Evolutionary conservation across 2,888 invertebrate species (phyloP).

Genomic region (Ganaspis brasiliensis): DNA sequence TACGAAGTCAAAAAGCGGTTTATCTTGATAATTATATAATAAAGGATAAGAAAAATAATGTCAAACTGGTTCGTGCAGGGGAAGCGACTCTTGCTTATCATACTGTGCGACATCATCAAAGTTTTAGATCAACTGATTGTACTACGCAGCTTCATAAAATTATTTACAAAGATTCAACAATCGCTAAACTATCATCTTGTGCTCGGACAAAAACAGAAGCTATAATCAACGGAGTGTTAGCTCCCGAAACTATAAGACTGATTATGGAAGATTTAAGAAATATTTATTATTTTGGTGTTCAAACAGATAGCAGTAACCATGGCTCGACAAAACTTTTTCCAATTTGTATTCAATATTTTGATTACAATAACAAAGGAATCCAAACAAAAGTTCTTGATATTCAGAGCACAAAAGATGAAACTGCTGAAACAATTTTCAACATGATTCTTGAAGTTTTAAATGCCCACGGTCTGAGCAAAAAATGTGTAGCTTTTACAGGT

Average conservation of each 20-base stretch:
- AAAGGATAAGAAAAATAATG: background rate
- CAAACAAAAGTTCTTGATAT: background rate
- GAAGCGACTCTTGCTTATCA: slow-evolving; percentile 66
- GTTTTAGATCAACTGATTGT: slow-evolving; percentile 15
- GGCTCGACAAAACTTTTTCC: slow-evolving; percentile 15
- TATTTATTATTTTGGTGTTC: background rate
- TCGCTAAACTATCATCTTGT: background rate
- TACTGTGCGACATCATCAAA: slow-evolving; percentile 63
- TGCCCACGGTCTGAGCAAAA: background rate
- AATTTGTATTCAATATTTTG: slow-evolving; percentile 12
- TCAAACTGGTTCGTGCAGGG: slow-evolving; percentile 53
- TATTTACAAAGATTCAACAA: background rate
- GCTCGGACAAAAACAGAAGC: slow-evolving; percentile 17
- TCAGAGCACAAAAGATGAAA: slow-evolving; percentile 1
- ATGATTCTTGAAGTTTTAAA: background rate
- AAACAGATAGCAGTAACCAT: slow-evolving; percentile 12
- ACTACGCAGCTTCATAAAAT: background rate
- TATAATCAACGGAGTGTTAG: slow-evolving; percentile 4
- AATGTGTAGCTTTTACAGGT: background rate
- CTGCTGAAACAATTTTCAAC: background rate
- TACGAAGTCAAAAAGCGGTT: background rate
- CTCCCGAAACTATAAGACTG: background rate
- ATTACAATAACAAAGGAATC: background rate
- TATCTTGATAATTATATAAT: background rate
- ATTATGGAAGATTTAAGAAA: background rate